Percentiles rank a stretch among this genome's conserved stretches.
These are phyloP conservation scores for Erebia aethiops DNA, from an alignment of 2,888 invertebrate genomes.

Conservation along the genomic window DNA sequence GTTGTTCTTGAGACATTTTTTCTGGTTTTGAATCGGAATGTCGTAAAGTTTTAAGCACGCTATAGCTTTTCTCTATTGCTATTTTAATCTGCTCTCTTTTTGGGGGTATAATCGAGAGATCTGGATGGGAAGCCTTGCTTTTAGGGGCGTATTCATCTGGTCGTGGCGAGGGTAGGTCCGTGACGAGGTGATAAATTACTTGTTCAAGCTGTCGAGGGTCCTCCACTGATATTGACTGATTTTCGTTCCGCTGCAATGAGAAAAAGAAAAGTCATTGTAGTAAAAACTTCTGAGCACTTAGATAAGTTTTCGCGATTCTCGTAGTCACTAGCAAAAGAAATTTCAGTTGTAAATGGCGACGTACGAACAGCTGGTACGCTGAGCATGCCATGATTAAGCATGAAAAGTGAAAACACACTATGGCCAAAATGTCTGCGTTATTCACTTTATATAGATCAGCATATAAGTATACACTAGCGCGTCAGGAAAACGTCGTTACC, in stretches of 20 bases:
- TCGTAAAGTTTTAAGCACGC: slow-evolving; percentile 51
- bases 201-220: slow-evolving; percentile 86
- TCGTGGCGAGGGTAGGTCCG: slow-evolving; percentile 59
- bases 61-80: slow-evolving; percentile 67
- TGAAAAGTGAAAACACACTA: no score
- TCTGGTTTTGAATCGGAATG: background rate
- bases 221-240: slow-evolving; percentile 76
- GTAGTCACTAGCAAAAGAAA: no score
- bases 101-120: slow-evolving; percentile 62
- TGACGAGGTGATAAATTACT: slow-evolving; percentile 85
- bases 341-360: no score
- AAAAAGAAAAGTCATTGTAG: background rate
- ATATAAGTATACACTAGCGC: no score
- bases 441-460: no score
- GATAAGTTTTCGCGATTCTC: background rate
- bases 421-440: no score
- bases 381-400: no score
- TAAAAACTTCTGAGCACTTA: background rate
- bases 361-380: no score
- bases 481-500: no score
- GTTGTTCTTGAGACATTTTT: background rate
- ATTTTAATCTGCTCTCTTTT: slow-evolving; percentile 62
- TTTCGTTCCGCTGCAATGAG: slow-evolving; percentile 41
- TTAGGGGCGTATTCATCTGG: slow-evolving; percentile 32
- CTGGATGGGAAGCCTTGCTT: slow-evolving; percentile 28